Base-by-base conservation (phyloP, 2,888 invertebrate genomes). In the Linhomoeus sp. region DNA sequence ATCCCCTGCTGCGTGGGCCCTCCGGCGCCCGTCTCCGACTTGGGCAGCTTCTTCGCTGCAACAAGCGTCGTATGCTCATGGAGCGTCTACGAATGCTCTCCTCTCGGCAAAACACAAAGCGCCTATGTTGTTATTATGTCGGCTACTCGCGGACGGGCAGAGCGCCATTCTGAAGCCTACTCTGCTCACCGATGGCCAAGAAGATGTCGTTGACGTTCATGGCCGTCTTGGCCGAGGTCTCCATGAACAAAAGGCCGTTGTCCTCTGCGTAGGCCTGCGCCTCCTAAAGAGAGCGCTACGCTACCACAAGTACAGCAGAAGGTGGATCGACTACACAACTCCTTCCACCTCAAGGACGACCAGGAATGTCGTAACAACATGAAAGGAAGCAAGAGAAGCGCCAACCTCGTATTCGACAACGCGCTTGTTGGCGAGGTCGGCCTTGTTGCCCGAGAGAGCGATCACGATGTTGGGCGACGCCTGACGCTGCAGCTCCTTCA, bases 191-290 rank as follows among this genome's bases (percentile, higher is more conserved):
- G 73, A 97, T 97, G 68, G 90, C 94, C 75, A 94, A 76, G 75
- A 99, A 99, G 72, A 97, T 92, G 72, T 97, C 97, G 72, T 92
- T 97, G 60, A 97, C 97, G 71, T 97, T 97, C 84, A 90, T 86
- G 65, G 94, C 92, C 57, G 97, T 97, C 76, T 99, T 99, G 59
- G 97, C 97, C 58, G 94, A 94, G 60, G 97, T 99, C 76, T 97
- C 97, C 92, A 97, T 92, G 72, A 97, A 97, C 55, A 99, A 77
- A 61, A 97, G 78, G 54, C 88, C 88, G 73, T 99, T 94, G 73
- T 97, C 94, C 69, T 97, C 92, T 49, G 97, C 94, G 72, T 97
- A 99, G 52, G 84, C 80, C 73, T 92, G 87, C 63, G 94, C 94
- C 49, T 71, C 68, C 66, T 56, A 45, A 5, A 12, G 12, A 12